Percentiles rank a stretch among this genome's conserved stretches.
phyloP scores from a whole-genome alignment of 2,888 invertebrate genomes.

The Acleris sparsana region DNA sequence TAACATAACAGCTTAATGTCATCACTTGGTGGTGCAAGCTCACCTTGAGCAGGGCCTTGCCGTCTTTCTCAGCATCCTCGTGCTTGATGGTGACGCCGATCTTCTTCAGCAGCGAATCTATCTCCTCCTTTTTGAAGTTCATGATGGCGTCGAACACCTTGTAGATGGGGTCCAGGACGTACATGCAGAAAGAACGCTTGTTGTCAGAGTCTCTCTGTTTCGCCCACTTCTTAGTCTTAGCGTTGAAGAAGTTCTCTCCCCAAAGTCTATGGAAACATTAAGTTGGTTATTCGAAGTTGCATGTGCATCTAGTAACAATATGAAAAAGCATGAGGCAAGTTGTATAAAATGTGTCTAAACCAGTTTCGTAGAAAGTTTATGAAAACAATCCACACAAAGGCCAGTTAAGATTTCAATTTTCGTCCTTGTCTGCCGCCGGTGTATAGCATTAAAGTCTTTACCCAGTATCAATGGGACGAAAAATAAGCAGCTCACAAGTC shows the following conservation, averaged over 20 bases:
- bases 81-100: slow-evolving; percentile 95
- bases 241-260: slow-evolving; percentile 99
- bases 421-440: slow-evolving; percentile 79
- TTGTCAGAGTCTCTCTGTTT: slow-evolving; percentile 95
- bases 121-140: slow-evolving; percentile 98
- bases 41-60: slow-evolving; percentile 96
- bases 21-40: slow-evolving; percentile 2
- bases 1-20: too few relatives aligned
- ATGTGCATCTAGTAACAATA: background rate
- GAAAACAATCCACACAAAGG: slow-evolving; percentile 55
- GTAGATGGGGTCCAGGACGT: slow-evolving; percentile 99
- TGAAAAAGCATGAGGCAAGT: too few relatives aligned
- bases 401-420: slow-evolving; percentile 56
- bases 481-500: background rate
- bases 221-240: slow-evolving; percentile 98
- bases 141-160: slow-evolving; percentile 92
- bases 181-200: slow-evolving; percentile 99
- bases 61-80: slow-evolving; percentile 98
- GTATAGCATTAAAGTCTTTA: slow-evolving; percentile 64
- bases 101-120: slow-evolving; percentile 93
- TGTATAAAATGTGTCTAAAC: slow-evolving; percentile 56
- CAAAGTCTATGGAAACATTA: slow-evolving; percentile 85
- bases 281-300: background rate
- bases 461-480: slow-evolving; percentile 77
- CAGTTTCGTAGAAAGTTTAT: slow-evolving; percentile 54